phyloP scores from a whole-genome alignment of 23 tunicate genomes.

The Styela clava region DNA sequence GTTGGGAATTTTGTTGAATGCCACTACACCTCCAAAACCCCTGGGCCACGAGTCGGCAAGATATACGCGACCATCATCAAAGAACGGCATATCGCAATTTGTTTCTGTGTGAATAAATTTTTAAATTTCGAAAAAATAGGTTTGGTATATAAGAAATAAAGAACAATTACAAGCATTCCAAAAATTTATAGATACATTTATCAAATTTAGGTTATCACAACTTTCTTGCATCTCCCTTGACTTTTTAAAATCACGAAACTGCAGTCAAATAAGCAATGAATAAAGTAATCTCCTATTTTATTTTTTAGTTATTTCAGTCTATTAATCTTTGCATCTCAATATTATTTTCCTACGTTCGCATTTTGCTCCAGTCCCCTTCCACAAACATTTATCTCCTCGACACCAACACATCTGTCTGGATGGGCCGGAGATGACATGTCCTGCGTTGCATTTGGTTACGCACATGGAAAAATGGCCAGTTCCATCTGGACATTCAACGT shows the following conservation, averaged over 20 bases:
- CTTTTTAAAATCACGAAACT: too few relatives aligned
- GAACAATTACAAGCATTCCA: too few relatives aligned
- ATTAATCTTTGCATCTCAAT: too few relatives aligned
- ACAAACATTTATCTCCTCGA: neutral
- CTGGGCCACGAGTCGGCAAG: constrained; percentile 60
- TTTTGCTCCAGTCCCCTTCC: constrained; percentile 13
- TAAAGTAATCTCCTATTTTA: too few relatives aligned
- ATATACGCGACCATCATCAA: constrained; percentile 32
- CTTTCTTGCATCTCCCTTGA: neutral
- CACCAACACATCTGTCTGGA: constrained; percentile 34
- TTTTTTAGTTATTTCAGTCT: too few relatives aligned
- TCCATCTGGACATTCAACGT: constrained; percentile 2
- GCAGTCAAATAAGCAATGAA: too few relatives aligned
- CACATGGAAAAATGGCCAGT: constrained; percentile 6
- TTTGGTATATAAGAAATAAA: neutral
- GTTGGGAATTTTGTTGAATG: constrained; percentile 25
- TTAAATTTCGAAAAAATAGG: neutral
- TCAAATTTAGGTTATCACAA: neutral
- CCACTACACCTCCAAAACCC: constrained; percentile 75
- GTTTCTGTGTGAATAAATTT: too few relatives aligned
- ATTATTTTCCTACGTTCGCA: constrained; percentile 25
- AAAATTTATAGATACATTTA: too few relatives aligned
- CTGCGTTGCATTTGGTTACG: neutral
- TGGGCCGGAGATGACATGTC: constrained; percentile 11
- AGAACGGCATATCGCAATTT: constrained; percentile 28